Conservation (phyloP, 2,113 vertebrate species). For the Anolis carolinensis region DNA sequence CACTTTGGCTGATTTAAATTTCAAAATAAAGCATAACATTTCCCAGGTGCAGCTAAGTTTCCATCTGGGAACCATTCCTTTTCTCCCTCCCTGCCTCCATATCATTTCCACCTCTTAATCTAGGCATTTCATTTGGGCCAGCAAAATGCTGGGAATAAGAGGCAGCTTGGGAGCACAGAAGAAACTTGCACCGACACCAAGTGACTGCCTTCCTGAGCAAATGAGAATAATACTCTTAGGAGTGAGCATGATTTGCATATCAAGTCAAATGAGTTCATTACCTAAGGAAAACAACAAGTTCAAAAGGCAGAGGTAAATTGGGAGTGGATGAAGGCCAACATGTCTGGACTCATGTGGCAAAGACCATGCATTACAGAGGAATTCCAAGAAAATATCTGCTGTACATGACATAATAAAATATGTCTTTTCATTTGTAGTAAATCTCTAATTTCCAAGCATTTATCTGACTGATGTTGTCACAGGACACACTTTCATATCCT, state of each 20-base stretch:
- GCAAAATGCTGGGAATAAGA: accelerated
- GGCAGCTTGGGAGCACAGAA: constrained; percentile 9
- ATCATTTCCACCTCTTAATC: background rate
- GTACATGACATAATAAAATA: background rate
- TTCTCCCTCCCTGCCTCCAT: constrained; percentile 1
- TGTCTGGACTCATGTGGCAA: background rate
- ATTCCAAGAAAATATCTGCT: background rate
- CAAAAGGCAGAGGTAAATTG: background rate
- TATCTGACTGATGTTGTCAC: background rate
- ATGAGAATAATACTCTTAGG: background rate
- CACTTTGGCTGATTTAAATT: constrained; percentile 54
- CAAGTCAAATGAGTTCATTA: background rate
- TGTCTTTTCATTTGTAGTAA: background rate
- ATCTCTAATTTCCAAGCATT: background rate
- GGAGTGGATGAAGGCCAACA: background rate
- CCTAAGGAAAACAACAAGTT: background rate
- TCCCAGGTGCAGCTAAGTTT: constrained; percentile 61
- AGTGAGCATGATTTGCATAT: background rate
- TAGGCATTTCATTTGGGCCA: constrained; percentile 40
- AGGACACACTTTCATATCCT: no score
- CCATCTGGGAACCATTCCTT: constrained; percentile 39
- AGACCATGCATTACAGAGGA: background rate
- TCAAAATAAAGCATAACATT: constrained; percentile 63
- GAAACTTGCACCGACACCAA: background rate
- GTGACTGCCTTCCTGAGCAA: background rate